These are phyloP conservation scores for Tamias sibiricus DNA, from an alignment of 2,113 vertebrate species.

Conservation along the genomic window DNA sequence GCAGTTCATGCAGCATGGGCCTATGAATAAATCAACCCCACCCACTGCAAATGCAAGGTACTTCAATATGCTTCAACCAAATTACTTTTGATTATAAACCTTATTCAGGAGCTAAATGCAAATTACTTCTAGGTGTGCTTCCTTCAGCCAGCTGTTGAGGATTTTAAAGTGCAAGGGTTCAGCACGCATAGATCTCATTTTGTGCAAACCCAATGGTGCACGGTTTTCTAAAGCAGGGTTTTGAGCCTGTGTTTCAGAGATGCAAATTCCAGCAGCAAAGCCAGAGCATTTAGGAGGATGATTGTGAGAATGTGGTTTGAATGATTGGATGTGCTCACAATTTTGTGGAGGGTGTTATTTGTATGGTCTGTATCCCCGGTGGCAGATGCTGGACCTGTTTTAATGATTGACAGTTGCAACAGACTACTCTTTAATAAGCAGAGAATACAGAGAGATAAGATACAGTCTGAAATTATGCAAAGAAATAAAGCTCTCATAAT, in stretches of 20 bases:
- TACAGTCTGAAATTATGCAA: constrained; percentile 65
- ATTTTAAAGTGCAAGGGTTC: constrained; percentile 82
- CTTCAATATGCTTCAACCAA: constrained; percentile 80
- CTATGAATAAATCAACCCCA: constrained; percentile 79
- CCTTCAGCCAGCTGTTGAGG: constrained; percentile 76
- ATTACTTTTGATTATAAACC: constrained; percentile 86
- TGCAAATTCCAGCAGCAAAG: constrained; percentile 76
- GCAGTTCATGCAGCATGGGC: constrained; percentile 50
- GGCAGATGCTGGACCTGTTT: constrained; percentile 72
- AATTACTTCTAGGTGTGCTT: constrained; percentile 79
- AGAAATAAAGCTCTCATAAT: neutral
- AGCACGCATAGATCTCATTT: constrained; percentile 80
- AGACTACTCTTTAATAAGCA: constrained; percentile 63
- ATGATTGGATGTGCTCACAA: constrained; percentile 73
- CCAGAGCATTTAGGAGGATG: constrained; percentile 67
- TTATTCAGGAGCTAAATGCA: constrained; percentile 82
- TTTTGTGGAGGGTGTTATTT: constrained; percentile 76
- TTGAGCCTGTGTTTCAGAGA: constrained; percentile 63
- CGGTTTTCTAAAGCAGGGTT: constrained; percentile 77
- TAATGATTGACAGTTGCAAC: constrained; percentile 72
- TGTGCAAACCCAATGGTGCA: constrained; percentile 67
- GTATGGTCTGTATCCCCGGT: constrained; percentile 68
- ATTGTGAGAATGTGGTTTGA: constrained; percentile 79
- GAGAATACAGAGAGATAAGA: constrained; percentile 59
- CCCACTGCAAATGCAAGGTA: constrained; percentile 75